Evolutionary conservation across 1,140 invertebrate genomes (phyloP), one percentile per base, ranked within the genome.

Genomic region (Helicorthomorpha holstii): DNA sequence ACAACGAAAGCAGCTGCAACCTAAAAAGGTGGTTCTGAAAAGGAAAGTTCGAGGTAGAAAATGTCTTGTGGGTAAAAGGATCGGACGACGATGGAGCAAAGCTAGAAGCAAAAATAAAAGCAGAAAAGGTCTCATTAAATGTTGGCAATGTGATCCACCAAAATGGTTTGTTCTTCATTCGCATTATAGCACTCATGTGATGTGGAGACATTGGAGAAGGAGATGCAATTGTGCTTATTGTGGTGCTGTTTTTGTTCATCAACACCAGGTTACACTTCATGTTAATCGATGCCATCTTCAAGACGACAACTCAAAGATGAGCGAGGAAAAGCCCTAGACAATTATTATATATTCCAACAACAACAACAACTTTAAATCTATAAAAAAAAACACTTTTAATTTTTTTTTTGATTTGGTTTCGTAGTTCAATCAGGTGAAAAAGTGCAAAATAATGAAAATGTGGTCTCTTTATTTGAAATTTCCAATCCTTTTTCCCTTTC

Each of bases 1-100:
- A 42, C 64, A 68, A 1, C 61, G 70, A 14, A 73, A 73, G 51
- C 71, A 72, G 54, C 66, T 62, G 27, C 64, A 65, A 54, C 71
- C 71, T 2, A 67, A 71, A 49, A 72, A 69, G 58, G 60, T 72
- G 7, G 59, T 71, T 10, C 59, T 64, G 67, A 0, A 54, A 63
- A 41, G 64, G 64, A 12, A 69, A 70, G 2, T 63, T 71, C 25
- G 14, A 19, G 25, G 23, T 46, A 49, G 43, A 50, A 52, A 43
- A 27, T 21, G 44, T 46, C 19, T 4, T 7, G 21, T 4, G 12
- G 44, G 38, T 12, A 45, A 12, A 25, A 21, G 47, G 4, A 34
- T 49, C 38, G 41, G 46, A 26, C 51, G 26, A 29, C 27, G 24
- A 24, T 21, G 52, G 38, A 21, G 21, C 21, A 19, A 46, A 4